Evolutionary conservation across 1,140 invertebrate species (phyloP).

Genomic region (Drosophila insularis): DNA sequence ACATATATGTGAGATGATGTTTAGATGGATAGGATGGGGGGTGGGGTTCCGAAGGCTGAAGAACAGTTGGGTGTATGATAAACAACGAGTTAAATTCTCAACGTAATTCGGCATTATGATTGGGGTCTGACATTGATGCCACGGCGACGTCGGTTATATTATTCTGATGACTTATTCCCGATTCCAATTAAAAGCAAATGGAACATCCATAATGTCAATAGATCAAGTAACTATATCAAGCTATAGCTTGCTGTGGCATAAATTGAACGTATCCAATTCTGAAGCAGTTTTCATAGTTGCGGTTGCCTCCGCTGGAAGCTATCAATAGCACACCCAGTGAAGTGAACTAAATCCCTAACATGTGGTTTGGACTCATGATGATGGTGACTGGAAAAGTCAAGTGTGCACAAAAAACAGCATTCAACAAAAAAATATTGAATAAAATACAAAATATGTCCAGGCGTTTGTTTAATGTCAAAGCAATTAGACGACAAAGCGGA

Average conservation of each 20-base stretch:
- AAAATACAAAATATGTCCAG: constrained; percentile 30
- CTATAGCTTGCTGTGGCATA: constrained; percentile 20
- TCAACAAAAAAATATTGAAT: constrained; percentile 46
- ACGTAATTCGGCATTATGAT: neutral
- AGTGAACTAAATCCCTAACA: constrained; percentile 64
- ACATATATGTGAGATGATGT: constrained; percentile 49
- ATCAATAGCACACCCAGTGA: constrained; percentile 57
- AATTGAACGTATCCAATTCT: constrained; percentile 65
- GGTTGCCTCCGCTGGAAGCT: constrained; percentile 43
- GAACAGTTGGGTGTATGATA: constrained; percentile 20
- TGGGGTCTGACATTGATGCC: constrained; percentile 39
- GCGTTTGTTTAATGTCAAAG: constrained; percentile 39
- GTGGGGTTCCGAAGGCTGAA: neutral
- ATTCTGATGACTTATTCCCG: constrained; percentile 42
- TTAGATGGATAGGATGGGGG: constrained; percentile 41
- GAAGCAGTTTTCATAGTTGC: constrained; percentile 42
- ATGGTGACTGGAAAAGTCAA: constrained; percentile 4
- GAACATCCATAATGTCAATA: constrained; percentile 63
- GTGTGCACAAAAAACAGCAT: constrained; percentile 5
- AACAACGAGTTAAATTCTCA: neutral
- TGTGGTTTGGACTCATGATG: constrained; percentile 52
- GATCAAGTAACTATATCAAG: constrained; percentile 56
- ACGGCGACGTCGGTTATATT: constrained; percentile 13
- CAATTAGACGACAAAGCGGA: constrained; percentile 37
- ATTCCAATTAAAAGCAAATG: constrained; percentile 55